Percentiles rank a stretch among this genome's conserved stretches.
Conservation (phyloP, 2,888 invertebrate species). For the Peribatodes rhomboidaria region DNA sequence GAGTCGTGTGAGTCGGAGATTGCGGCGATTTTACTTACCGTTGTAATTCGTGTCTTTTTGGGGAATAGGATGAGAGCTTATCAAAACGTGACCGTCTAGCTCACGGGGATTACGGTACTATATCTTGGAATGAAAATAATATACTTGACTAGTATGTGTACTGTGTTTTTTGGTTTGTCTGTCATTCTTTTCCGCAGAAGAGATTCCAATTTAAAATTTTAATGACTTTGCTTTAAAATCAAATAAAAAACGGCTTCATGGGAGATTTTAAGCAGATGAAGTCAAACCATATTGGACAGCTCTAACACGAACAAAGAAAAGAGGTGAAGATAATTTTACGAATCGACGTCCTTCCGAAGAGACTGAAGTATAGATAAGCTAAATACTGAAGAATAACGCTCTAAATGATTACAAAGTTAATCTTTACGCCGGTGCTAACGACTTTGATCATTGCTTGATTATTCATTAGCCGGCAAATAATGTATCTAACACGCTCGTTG, state of each 20-base stretch:
- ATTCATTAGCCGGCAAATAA: constrained; percentile 42
- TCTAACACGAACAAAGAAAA: too few species aligned
- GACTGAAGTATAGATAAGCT: constrained; percentile 27
- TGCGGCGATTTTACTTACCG: constrained; percentile 47
- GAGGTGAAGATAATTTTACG: too few species aligned
- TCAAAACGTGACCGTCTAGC: constrained; percentile 53
- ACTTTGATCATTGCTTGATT: constrained; percentile 33
- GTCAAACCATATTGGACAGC: too few species aligned
- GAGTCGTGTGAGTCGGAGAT: constrained; percentile 46
- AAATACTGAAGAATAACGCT: constrained; percentile 40
- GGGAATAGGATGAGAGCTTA: constrained; percentile 49
- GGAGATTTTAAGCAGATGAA: too few species aligned
- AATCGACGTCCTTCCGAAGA: too few species aligned
- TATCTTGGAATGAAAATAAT: not conserved
- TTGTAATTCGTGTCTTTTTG: constrained; percentile 50
- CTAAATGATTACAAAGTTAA: constrained; percentile 38
- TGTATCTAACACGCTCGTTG: constrained; percentile 26
- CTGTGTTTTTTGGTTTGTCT: too few species aligned
- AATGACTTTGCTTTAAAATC: too few species aligned
- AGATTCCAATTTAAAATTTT: too few species aligned
- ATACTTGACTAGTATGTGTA: not conserved
- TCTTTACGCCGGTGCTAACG: constrained; percentile 45
- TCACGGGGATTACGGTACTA: constrained; percentile 14
- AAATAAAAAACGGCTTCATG: too few species aligned
- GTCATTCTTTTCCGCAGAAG: too few species aligned